phyloP scores from a whole-genome alignment of 2,888 invertebrate species.

The Oasisia sp. region DNA sequence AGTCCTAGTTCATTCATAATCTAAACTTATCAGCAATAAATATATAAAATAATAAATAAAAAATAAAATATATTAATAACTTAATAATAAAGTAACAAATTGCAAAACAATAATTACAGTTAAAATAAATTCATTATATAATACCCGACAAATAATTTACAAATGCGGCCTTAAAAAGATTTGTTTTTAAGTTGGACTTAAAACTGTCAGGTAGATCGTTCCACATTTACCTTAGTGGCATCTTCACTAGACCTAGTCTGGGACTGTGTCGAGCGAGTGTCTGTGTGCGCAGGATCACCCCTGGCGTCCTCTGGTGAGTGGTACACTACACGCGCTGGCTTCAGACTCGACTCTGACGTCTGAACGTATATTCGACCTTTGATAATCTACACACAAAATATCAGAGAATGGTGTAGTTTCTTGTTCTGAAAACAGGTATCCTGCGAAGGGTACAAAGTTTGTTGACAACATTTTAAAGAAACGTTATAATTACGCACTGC shows the following conservation, averaged over 20 bases:
- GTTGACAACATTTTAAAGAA: background rate
- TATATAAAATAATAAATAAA: too few species aligned
- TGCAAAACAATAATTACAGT: too few species aligned
- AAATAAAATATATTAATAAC: too few species aligned
- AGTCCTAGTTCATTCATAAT: too few species aligned
- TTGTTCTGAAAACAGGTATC: background rate
- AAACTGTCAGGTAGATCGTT: too few species aligned
- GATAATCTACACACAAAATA: slow-evolving; percentile 30
- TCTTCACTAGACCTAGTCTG: slow-evolving; percentile 19
- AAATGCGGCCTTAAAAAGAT: too few species aligned
- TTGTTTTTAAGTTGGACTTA: too few species aligned
- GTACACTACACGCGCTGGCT: slow-evolving; percentile 26
- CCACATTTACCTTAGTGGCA: background rate
- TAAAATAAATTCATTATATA: too few species aligned
- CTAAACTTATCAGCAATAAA: too few species aligned
- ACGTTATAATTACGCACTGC: background rate
- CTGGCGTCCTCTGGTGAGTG: background rate
- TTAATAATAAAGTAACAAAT: too few species aligned
- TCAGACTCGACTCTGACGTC: slow-evolving; percentile 30
- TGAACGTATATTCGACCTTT: slow-evolving; percentile 36
- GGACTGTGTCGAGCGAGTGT: background rate
- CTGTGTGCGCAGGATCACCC: background rate
- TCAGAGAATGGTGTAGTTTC: background rate
- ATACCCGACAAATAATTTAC: too few species aligned
- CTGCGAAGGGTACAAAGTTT: background rate